Conservation (phyloP, 2,113 vertebrate species). For the Eublepharis macularius region DNA sequence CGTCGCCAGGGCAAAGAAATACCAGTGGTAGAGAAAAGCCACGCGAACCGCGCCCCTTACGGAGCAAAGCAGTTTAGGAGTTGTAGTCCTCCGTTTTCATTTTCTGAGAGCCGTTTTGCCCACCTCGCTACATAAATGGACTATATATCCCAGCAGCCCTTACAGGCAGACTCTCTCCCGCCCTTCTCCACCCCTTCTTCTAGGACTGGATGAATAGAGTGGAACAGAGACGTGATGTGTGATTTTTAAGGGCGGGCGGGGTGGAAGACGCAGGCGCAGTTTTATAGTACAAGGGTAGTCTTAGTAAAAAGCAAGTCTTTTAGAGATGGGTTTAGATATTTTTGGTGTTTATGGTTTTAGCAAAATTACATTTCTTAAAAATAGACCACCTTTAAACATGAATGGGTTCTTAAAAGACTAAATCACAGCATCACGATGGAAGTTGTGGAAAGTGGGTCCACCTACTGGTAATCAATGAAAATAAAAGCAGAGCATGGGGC, state of each 20-base stretch:
- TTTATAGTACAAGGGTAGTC: not conserved
- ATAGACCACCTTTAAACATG: not conserved
- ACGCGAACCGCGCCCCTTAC: slow-evolving; percentile 3
- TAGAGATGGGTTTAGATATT: too few species aligned
- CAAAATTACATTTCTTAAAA: not conserved
- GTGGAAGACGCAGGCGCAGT: too few species aligned
- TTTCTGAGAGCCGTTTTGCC: too few species aligned
- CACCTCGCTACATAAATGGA: not conserved
- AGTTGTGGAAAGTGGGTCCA: not conserved
- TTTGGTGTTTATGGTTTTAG: not conserved
- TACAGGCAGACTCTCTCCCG: not conserved
- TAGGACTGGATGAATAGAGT: not conserved
- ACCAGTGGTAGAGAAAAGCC: slow-evolving; percentile 12
- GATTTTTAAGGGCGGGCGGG: not conserved
- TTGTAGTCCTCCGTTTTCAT: slow-evolving; percentile 33
- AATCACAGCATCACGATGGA: not conserved
- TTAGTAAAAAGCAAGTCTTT: too few species aligned
- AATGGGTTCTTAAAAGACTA: too few species aligned
- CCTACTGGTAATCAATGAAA: not conserved
- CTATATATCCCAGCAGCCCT: slow-evolving; percentile 3
- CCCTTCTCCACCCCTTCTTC: not conserved
- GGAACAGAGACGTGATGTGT: not conserved
- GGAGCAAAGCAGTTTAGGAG: slow-evolving; percentile 48
- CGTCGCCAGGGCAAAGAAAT: slow-evolving; percentile 43
- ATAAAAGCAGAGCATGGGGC: not conserved